phyloP scores from a whole-genome alignment of 2,797 vertebrate genomes.

The Poeciliopsis presidionis region DNA sequence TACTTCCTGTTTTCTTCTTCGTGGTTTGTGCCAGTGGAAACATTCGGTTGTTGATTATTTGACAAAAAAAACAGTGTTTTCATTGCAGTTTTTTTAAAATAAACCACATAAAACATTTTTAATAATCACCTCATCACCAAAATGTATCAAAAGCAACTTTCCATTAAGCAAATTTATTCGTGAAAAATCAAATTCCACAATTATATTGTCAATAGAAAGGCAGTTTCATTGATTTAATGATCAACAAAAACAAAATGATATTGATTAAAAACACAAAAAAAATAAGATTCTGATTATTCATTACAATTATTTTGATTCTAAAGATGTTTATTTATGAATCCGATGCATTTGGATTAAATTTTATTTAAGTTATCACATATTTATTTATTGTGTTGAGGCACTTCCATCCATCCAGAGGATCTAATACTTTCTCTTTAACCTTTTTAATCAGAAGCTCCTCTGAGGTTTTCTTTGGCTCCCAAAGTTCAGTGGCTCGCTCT shows the following conservation, averaged over 20 bases:
- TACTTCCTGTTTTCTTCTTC: too few relatives aligned
- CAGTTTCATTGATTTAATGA: background rate
- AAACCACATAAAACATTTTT: too few relatives aligned
- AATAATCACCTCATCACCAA: too few relatives aligned
- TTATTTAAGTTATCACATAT: background rate
- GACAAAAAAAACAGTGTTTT: too few relatives aligned
- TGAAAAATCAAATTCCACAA: too few relatives aligned
- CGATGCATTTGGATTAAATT: background rate
- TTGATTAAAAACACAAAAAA: background rate
- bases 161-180: too few relatives aligned
- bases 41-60: too few relatives aligned
- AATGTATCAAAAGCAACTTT: too few relatives aligned
- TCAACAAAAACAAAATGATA: background rate
- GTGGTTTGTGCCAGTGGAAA: too few relatives aligned
- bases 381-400: background rate
- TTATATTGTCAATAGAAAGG: too few relatives aligned
- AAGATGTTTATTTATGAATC: background rate
- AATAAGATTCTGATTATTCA: background rate
- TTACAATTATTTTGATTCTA: background rate
- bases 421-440: background rate
- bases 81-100: too few relatives aligned
- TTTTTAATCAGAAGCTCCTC: background rate
- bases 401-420: background rate
- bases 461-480: slow-evolving; percentile 15
- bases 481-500: slow-evolving; percentile 1